Base-by-base conservation (phyloP, 2,888 invertebrate genomes). In the Lepetodrilus schrolli region DNA sequence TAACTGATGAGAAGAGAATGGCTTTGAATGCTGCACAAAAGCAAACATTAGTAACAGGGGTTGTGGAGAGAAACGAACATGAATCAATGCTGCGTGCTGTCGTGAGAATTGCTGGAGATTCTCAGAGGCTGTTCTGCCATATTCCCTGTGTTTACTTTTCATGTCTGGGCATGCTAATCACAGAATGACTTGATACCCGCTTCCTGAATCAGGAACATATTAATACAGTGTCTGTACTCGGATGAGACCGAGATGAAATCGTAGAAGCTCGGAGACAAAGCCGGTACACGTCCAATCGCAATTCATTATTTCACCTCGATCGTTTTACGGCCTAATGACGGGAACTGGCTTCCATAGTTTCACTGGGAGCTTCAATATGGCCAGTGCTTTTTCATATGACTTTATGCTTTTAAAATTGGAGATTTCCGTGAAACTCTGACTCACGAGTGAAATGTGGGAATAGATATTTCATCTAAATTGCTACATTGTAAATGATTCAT, bases 161-260 rank as follows among this genome's bases (percentile, higher is more conserved):
- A 72, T 72, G 72, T 47, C 66, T 43, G 34, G 37, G 72, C 72
- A 72, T 72, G 51, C 51, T 72, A 72, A 72, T 72, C 26, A 43
- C 17, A 47, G 47, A 36, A 72, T 66, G 50, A 49, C 70, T 50
- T 50, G 70, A 70, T 70, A 70, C 70, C 51, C 51, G 36, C 38
- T 70, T 68, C 68, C 68, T 68, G 43, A 68, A 26, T 68, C 68
- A 68, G 68, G 68, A 68, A 68, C 68, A 38, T 47, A 68, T 68
- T 68, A 68, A 68, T 68, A 68, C 43, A 68, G 21, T 68, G 21
- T n/a, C 43, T 23, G 5, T 21, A 38, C 43, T 38, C 68, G n/a
- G 68, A 58, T 68, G 43, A 43, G 47, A 21, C 43, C 26, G 21
- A 26, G 26, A 68, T 47, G 68, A 68, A 68, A 68, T 34, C 26